Evolutionary conservation across 2,888 invertebrate genomes (phyloP).

Genomic region (Neuroscelio doddi): DNA sequence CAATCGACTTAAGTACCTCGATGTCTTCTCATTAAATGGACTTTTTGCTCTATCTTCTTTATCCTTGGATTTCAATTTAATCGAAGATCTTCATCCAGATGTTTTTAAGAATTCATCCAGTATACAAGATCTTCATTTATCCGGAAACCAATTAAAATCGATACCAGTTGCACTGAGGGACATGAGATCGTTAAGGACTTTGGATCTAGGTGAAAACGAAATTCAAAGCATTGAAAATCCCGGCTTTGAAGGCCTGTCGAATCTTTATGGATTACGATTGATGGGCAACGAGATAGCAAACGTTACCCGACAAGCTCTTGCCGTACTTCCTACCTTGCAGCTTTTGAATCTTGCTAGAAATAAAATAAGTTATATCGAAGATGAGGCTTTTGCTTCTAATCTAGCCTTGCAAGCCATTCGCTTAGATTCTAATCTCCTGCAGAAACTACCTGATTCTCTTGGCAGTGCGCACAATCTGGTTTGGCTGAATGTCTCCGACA

Average conservation of each 20-base stretch:
- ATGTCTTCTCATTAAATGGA: constrained; percentile 90
- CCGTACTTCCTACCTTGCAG: constrained; percentile 86
- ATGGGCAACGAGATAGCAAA: constrained; percentile 91
- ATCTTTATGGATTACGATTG: constrained; percentile 89
- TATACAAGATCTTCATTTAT: constrained; percentile 91
- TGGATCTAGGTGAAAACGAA: constrained; percentile 93
- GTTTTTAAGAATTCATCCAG: constrained; percentile 93
- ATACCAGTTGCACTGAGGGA: constrained; percentile 88
- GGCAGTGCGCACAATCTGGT: constrained; percentile 86
- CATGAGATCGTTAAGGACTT: constrained; percentile 88
- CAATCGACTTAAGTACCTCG: constrained; percentile 88
- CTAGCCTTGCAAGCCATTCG: constrained; percentile 88
- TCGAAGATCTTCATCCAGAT: constrained; percentile 88
- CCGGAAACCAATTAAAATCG: constrained; percentile 86
- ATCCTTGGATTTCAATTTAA: constrained; percentile 88
- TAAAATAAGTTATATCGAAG: constrained; percentile 83
- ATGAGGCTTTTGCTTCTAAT: constrained; percentile 86
- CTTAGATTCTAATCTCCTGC: constrained; percentile 88
- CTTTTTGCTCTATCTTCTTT: constrained; percentile 89
- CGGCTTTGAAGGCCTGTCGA: constrained; percentile 87
- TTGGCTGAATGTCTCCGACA: constrained; percentile 94
- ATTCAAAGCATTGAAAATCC: constrained; percentile 86
- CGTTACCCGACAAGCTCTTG: constrained; percentile 85
- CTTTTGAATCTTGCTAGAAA: constrained; percentile 92
- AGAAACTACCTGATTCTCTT: constrained; percentile 88